Percentiles rank a stretch among this genome's conserved stretches.
Conservation (phyloP, 2,113 vertebrate species). For the Sander vitreus region DNA sequence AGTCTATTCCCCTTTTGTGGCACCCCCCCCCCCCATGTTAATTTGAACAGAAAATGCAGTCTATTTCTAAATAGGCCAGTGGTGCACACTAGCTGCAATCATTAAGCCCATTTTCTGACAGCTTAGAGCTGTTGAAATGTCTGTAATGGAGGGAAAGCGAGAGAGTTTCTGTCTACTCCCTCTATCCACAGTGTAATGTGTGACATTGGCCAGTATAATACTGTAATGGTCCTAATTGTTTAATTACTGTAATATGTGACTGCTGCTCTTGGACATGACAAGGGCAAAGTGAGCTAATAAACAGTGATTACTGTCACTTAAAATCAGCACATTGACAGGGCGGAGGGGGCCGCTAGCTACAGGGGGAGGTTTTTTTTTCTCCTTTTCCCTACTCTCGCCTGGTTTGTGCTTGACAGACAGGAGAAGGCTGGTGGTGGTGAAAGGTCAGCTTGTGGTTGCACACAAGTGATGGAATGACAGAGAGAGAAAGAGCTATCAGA, state of each 20-base stretch:
- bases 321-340: conserved; percentile 67
- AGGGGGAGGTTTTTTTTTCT: conserved; percentile 23
- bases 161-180: conserved; percentile 51
- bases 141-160: conserved; percentile 51
- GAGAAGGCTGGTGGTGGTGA: conserved; percentile 81
- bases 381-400: conserved; percentile 25
- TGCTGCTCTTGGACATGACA: conserved; percentile 69
- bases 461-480: conserved; percentile 80
- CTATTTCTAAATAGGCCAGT: conserved; percentile 70
- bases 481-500: conserved; percentile 59
- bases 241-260: conserved; percentile 78
- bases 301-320: conserved; percentile 76
- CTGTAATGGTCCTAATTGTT: conserved; percentile 78
- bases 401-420: conserved; percentile 79
- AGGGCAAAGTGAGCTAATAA: conserved; percentile 76
- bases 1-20: conserved; percentile 72
- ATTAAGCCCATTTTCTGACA: conserved; percentile 76
- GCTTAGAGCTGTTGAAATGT: conserved; percentile 70
- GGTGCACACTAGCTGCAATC: conserved; percentile 64
- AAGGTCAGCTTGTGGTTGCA: conserved; percentile 85
- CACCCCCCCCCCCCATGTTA: conserved; percentile 54
- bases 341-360: conserved; percentile 59
- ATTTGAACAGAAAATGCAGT: conserved; percentile 74
- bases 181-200: conserved; percentile 52
- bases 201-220: conserved; percentile 72